These are phyloP conservation scores for Drosophila sp. DNA, from an alignment of 1,140 invertebrate species.

Conservation along the genomic window DNA sequence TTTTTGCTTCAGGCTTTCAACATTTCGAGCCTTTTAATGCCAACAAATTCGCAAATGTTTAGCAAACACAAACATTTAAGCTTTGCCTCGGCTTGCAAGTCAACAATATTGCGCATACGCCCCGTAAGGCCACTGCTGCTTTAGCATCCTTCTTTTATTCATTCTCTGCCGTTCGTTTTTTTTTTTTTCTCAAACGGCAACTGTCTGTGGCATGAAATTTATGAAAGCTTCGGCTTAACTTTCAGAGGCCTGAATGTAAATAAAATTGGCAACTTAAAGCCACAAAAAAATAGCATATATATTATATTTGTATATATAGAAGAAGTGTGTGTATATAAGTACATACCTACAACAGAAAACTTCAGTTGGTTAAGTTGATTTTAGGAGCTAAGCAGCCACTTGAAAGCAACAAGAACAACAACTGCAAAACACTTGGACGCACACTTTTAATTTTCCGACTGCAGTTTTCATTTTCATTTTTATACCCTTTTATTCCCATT, in stretches of 20 bases:
- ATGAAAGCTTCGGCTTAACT: constrained; percentile 61
- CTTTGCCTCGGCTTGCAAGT: constrained; percentile 36
- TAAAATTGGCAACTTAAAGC: constrained; percentile 46
- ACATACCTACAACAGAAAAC: constrained; percentile 36
- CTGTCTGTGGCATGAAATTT: constrained; percentile 55
- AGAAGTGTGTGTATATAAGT: neutral
- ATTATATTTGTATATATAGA: neutral
- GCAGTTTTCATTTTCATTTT: constrained; percentile 15
- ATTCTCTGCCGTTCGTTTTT: neutral
- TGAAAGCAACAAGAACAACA: constrained; percentile 34
- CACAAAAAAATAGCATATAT: constrained; percentile 6
- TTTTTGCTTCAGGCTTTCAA: constrained; percentile 9
- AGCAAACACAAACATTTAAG: constrained; percentile 57
- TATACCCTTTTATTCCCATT: neutral
- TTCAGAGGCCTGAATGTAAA: constrained; percentile 48
- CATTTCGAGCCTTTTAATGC: constrained; percentile 13
- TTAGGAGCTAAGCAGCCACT: constrained; percentile 48
- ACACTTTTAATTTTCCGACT: constrained; percentile 49
- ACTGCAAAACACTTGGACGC: constrained; percentile 31
- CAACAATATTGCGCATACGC: constrained; percentile 53
- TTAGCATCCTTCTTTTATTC: neutral
- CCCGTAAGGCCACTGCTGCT: constrained; percentile 9
- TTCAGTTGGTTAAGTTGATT: constrained; percentile 54
- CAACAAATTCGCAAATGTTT: constrained; percentile 43
- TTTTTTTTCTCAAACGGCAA: constrained; percentile 14